Conservation (phyloP, 2,888 invertebrate species). For the Ophonus ardosiacus region DNA sequence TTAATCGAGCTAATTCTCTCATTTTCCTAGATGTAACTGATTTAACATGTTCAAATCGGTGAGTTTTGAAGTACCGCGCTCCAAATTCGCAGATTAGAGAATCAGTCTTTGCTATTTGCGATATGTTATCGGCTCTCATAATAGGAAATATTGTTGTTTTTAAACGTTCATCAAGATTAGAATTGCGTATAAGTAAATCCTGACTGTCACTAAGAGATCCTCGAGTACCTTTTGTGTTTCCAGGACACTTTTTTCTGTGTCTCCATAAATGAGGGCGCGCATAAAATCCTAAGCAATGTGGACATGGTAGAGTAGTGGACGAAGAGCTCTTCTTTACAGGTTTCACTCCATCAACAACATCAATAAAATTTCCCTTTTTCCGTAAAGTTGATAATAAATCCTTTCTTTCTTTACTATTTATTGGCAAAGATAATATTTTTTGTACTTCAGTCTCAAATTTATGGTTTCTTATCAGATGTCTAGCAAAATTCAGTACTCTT, state of each 20-base stretch:
- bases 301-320: too few species aligned
- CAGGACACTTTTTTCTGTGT: too few species aligned
- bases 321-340: slow-evolving; percentile 60
- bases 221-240: too few species aligned
- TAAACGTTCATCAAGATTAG: slow-evolving; percentile 64
- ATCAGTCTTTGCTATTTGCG: slow-evolving; percentile 54
- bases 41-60: slow-evolving; percentile 67
- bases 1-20: slow-evolving; percentile 64
- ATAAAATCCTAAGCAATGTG: not conserved
- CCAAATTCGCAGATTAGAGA: slow-evolving; percentile 65
- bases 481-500: slow-evolving; percentile 31
- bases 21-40: slow-evolving; percentile 66
- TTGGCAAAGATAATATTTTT: slow-evolving; percentile 16
- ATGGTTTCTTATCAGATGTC: slow-evolving; percentile 44
- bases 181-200: slow-evolving; percentile 43
- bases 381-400: slow-evolving; percentile 43
- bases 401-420: slow-evolving; percentile 29
- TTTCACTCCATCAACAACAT: slow-evolving; percentile 49
- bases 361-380: slow-evolving; percentile 66
- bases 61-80: slow-evolving; percentile 66
- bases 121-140: slow-evolving; percentile 62
- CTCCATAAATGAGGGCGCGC: too few species aligned
- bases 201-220: slow-evolving; percentile 15
- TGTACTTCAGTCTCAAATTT: slow-evolving; percentile 23
- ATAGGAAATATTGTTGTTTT: slow-evolving; percentile 57